phyloP scores from a whole-genome alignment of 2,113 vertebrate species.

The Baryphthengus martii region DNA sequence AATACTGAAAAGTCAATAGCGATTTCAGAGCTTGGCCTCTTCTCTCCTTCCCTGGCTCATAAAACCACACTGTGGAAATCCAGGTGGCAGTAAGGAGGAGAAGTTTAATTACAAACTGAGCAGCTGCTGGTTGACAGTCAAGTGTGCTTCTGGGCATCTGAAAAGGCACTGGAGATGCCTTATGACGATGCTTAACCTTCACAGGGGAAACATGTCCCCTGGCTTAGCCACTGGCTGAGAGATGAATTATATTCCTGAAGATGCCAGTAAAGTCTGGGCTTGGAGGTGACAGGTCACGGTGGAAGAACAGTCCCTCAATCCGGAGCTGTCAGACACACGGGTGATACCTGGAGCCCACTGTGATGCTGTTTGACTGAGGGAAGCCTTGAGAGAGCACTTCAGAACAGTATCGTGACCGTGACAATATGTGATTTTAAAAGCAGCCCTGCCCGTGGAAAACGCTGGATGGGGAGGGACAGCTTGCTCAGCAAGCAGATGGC shows the following conservation, averaged over 20 bases:
- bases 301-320: neutral
- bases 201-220: neutral
- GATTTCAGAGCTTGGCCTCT: neutral
- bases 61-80: neutral
- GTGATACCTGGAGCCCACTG: neutral
- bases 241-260: neutral
- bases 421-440: neutral
- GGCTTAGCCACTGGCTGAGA: neutral
- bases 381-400: neutral
- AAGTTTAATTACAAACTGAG: neutral
- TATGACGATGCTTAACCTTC: neutral
- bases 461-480: rapidly evolving
- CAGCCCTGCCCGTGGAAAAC: neutral
- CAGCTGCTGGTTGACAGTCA: neutral
- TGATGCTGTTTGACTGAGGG: neutral
- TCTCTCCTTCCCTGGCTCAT: neutral
- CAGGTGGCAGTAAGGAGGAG: neutral
- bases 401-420: neutral
- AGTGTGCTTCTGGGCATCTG: neutral
- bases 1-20: neutral
- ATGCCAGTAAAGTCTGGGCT: neutral
- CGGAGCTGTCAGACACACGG: neutral
- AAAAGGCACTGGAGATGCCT: neutral
- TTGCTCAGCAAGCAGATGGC: neutral
- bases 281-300: neutral